Evolutionary conservation across 2,888 invertebrate genomes (phyloP).

Genomic region (Exocentrus adspersus): DNA sequence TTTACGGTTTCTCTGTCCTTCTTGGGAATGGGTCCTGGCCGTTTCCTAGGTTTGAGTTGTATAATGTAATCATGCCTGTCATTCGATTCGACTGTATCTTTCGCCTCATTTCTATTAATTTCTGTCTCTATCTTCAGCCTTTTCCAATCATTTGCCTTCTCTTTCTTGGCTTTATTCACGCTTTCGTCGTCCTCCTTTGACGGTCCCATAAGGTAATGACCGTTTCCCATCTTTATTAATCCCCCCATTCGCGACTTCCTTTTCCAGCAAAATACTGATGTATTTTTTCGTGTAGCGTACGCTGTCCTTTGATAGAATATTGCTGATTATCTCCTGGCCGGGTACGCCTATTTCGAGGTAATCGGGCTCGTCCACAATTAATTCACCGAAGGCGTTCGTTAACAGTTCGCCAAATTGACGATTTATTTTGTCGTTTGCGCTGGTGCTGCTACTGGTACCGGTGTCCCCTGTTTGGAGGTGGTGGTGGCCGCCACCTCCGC

Average conservation of each 20-base stretch:
- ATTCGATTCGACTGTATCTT: conserved; percentile 41
- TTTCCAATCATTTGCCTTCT: conserved; percentile 35
- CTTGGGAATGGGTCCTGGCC: conserved; percentile 20
- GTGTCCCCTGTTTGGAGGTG: too few relatives aligned
- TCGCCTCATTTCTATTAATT: conserved; percentile 33
- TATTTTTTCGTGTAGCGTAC: conserved; percentile 72
- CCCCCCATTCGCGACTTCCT: conserved; percentile 76
- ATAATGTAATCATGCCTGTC: conserved; percentile 35
- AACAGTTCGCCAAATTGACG: conserved; percentile 65
- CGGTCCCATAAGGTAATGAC: conserved; percentile 75
- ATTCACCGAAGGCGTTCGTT: conserved; percentile 75
- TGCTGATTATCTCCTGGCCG: conserved; percentile 73
- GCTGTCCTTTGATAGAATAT: conserved; percentile 72
- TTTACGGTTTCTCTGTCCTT: conserved; percentile 30
- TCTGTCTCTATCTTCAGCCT: conserved; percentile 36
- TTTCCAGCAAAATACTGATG: conserved; percentile 73
- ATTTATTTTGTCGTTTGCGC: conserved; percentile 43
- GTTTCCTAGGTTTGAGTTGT: conserved; percentile 36
- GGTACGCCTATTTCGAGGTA: conserved; percentile 78
- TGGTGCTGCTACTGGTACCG: too few relatives aligned
- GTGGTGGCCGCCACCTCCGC: too few relatives aligned
- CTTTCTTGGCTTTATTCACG: conserved; percentile 37
- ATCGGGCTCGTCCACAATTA: conserved; percentile 77
- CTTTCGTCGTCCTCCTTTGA: conserved; percentile 56
- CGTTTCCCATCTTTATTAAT: conserved; percentile 74